A percentile compares a stretch with the other conserved stretches of the same genome.
Conservation (phyloP, 2,113 vertebrate genomes). For the Crotalus viridis region DNA sequence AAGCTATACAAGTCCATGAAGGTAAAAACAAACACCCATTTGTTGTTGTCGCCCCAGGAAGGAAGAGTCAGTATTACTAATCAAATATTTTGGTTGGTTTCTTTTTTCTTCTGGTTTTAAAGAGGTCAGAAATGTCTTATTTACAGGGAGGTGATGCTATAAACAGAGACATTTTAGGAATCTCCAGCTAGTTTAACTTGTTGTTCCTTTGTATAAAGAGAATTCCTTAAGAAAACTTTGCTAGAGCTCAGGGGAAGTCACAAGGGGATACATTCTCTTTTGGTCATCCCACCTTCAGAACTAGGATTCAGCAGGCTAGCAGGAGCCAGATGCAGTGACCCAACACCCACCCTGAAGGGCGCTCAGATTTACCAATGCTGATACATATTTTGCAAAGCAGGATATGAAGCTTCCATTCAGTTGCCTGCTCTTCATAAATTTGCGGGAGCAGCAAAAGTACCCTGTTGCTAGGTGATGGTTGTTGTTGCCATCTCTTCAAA, state of each 20-base stretch:
- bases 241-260: not conserved
- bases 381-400: not conserved
- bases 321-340: not conserved
- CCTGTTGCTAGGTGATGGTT: not conserved
- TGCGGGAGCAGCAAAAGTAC: not conserved
- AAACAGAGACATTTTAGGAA: not conserved
- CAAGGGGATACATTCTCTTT: not conserved
- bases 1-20: constrained; percentile 98
- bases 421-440: not conserved
- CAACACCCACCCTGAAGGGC: too few species aligned
- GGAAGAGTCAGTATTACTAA: not conserved
- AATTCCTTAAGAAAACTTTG: not conserved
- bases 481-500: constrained; percentile 11
- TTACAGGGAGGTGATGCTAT: not conserved
- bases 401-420: not conserved
- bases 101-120: not conserved
- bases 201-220: not conserved
- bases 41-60: not conserved
- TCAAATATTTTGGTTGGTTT: not conserved
- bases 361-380: not conserved
- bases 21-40: constrained; percentile 65
- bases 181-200: not conserved
- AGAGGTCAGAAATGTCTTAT: not conserved
- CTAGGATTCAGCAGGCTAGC: not conserved
- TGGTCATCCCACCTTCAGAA: not conserved